Percentiles rank a stretch among this genome's conserved stretches.
Evolutionary conservation across 2,888 invertebrate species (phyloP).

Genomic region (Mactromeris polynyma): DNA sequence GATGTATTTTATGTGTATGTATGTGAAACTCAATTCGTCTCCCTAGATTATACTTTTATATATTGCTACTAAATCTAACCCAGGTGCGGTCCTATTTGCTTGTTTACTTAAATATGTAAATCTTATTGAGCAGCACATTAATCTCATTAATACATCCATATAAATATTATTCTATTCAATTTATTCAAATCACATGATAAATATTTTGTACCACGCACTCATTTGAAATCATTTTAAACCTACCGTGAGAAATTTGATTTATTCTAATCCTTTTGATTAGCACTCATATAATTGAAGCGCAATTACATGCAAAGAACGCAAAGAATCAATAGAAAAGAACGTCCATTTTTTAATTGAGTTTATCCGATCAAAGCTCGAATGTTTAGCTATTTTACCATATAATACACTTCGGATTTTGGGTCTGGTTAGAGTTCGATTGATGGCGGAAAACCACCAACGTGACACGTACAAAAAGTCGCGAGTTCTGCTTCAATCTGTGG

Average conservation of each 20-base stretch:
- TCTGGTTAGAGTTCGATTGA: slow-evolving; percentile 10
- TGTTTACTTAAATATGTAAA: slow-evolving; percentile 4
- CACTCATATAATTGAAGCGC: slow-evolving; percentile 28
- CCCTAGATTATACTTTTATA: no score
- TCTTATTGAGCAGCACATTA: background rate
- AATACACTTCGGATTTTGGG: background rate
- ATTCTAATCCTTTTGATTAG: background rate
- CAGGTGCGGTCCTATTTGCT: background rate
- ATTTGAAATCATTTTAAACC: slow-evolving; percentile 30
- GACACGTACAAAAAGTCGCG: slow-evolving; percentile 41
- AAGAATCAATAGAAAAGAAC: background rate
- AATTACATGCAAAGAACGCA: slow-evolving; percentile 27
- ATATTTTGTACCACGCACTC: slow-evolving; percentile 3
- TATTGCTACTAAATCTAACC: background rate
- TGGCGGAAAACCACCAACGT: slow-evolving; percentile 16
- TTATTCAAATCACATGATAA: background rate
- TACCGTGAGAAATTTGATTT: slow-evolving; percentile 43
- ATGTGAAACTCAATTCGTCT: no score
- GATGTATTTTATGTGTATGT: no score
- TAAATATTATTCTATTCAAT: background rate
- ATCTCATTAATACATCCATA: background rate
- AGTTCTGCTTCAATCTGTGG: slow-evolving; percentile 1
- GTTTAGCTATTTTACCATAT: background rate
- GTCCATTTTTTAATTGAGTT: background rate
- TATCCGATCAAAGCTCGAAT: background rate